phyloP scores from a whole-genome alignment of 2,113 vertebrate genomes.

The Saguinus midas region DNA sequence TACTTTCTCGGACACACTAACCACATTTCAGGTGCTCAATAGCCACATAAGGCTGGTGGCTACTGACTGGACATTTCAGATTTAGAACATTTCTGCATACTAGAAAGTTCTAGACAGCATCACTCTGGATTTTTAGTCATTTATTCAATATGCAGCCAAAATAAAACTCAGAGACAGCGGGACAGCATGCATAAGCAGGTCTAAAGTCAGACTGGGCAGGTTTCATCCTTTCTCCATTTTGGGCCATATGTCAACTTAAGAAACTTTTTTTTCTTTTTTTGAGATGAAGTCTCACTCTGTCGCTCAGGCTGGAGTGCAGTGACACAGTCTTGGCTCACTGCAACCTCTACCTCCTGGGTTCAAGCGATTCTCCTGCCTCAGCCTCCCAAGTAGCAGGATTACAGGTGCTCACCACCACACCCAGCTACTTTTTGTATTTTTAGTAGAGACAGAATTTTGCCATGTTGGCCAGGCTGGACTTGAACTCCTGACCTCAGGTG shows the following conservation, averaged over 20 bases:
- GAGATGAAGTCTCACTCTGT: too few relatives aligned
- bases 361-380: too few relatives aligned
- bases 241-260: neutral
- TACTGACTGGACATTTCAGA: neutral
- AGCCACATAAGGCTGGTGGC: neutral
- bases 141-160: neutral
- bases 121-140: neutral
- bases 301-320: too few relatives aligned
- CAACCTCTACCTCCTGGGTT: too few relatives aligned
- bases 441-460: too few relatives aligned
- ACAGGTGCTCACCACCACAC: rapidly evolving
- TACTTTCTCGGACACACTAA: neutral
- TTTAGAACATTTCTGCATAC: neutral
- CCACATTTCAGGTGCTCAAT: neutral
- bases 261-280: too few relatives aligned
- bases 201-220: neutral
- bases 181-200: neutral
- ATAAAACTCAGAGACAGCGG: neutral
- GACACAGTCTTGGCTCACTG: too few relatives aligned
- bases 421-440: too few relatives aligned
- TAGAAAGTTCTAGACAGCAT: neutral
- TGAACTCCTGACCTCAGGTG: too few relatives aligned
- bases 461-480: too few relatives aligned
- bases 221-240: neutral
- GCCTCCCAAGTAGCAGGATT: too few relatives aligned